These are phyloP conservation scores for Lingula anatina DNA, from an alignment of 2,888 invertebrate genomes.

Conservation along the genomic window DNA sequence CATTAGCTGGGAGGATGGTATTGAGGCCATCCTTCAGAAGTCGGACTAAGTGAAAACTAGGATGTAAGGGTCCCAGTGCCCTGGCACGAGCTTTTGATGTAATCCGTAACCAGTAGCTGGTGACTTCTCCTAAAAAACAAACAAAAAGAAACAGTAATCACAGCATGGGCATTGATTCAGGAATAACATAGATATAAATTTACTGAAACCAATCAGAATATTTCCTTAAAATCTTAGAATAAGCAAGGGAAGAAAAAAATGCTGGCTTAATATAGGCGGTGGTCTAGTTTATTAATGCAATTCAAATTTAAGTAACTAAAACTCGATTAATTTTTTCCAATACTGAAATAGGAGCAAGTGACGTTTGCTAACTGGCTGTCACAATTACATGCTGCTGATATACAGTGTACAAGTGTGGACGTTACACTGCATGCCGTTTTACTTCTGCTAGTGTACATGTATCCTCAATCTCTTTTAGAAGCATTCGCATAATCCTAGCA, in stretches of 20 bases:
- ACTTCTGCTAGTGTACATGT: too few relatives aligned
- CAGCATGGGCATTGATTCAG: neutral
- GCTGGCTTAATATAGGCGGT: neutral
- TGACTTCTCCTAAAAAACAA: conserved; percentile 72
- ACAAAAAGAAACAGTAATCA: neutral
- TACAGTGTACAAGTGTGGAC: too few relatives aligned
- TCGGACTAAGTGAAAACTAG: conserved; percentile 88
- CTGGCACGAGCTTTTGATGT: conserved; percentile 80
- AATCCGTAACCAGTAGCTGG: conserved; percentile 82
- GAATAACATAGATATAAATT: too few relatives aligned
- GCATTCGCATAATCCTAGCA: too few relatives aligned
- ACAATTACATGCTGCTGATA: too few relatives aligned
- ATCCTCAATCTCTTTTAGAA: too few relatives aligned
- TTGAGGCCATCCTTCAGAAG: conserved; percentile 80
- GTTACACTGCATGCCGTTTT: too few relatives aligned
- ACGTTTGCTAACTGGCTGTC: too few relatives aligned
- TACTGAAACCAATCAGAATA: too few relatives aligned
- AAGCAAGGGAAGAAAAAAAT: neutral
- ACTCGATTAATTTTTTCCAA: neutral
- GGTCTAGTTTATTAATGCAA: neutral
- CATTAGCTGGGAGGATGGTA: conserved; percentile 64
- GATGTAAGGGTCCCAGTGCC: conserved; percentile 91
- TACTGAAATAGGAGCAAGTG: too few relatives aligned
- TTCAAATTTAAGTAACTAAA: neutral
- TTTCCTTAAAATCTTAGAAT: too few relatives aligned